phyloP scores from a whole-genome alignment of 1,140 invertebrate genomes.

The Chironomus tepperi region DNA sequence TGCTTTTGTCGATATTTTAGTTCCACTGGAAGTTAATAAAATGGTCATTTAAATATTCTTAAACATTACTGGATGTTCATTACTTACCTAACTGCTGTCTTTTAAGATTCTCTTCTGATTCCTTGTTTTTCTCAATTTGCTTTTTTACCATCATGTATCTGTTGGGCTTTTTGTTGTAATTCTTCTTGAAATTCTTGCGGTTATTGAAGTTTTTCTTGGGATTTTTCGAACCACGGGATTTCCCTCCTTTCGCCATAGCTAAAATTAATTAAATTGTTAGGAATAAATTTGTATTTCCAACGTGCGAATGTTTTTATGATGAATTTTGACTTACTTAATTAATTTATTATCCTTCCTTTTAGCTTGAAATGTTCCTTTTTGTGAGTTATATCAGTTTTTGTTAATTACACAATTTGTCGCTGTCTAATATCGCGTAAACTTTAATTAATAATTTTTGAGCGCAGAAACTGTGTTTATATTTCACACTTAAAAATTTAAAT shows the following conservation, averaged over 20 bases:
- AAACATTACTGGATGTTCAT: not conserved
- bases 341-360: too few relatives aligned
- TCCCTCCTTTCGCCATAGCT: not conserved
- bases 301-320: too few relatives aligned
- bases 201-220: not conserved
- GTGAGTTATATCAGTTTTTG: too few relatives aligned
- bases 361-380: too few relatives aligned
- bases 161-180: not conserved
- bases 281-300: too few relatives aligned
- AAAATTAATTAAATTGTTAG: not conserved
- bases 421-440: too few relatives aligned
- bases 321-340: too few relatives aligned
- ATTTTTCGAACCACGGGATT: not conserved
- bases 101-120: slow-evolving; percentile 12
- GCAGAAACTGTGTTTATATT: too few relatives aligned
- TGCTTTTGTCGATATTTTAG: not conserved
- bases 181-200: not conserved
- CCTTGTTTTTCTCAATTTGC: slow-evolving; percentile 6
- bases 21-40: not conserved
- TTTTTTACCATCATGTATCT: slow-evolving; percentile 14
- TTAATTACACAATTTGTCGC: too few relatives aligned
- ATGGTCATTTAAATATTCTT: not conserved
- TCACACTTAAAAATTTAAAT: too few relatives aligned
- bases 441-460: too few relatives aligned
- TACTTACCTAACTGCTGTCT: not conserved